Percentiles rank a stretch among this genome's conserved stretches.
Evolutionary conservation across 2,888 invertebrate genomes (phyloP).

Genomic region (Phyto melanocephala): DNA sequence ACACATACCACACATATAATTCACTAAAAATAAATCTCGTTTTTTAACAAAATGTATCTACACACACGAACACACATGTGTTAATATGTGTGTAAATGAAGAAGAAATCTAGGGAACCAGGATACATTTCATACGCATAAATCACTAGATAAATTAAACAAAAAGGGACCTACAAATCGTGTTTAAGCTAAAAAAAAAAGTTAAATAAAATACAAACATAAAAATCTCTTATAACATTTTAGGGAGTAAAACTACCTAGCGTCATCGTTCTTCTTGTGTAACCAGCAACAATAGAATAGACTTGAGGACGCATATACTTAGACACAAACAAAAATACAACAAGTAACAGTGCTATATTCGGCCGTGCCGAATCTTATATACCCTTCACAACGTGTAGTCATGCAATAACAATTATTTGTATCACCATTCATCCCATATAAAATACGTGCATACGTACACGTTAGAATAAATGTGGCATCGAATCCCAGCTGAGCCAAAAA

Average conservation of each 20-base stretch:
- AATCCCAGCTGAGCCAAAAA: too few relatives aligned
- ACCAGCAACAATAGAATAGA: constrained; percentile 25
- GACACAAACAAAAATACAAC: not conserved
- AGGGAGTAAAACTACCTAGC: constrained; percentile 53
- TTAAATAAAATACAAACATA: constrained; percentile 26
- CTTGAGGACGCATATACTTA: not conserved
- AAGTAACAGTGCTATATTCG: too few relatives aligned
- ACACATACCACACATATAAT: not conserved
- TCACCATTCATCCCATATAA: too few relatives aligned
- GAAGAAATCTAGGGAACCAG: constrained; percentile 38
- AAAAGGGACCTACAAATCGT: constrained; percentile 25
- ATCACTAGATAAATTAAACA: constrained; percentile 56
- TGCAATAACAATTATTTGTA: too few relatives aligned
- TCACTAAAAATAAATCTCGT: constrained; percentile 40
- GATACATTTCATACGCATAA: constrained; percentile 52
- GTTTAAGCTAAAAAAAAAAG: not conserved
- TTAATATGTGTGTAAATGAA: not conserved
- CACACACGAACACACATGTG: not conserved
- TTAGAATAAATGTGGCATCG: too few relatives aligned
- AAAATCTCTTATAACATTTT: constrained; percentile 57
- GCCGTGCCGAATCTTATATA: too few relatives aligned
- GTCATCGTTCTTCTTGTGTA: constrained; percentile 60
- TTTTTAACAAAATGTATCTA: not conserved
- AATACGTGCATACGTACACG: too few relatives aligned
- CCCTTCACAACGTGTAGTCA: too few relatives aligned